A percentile compares a stretch with the other conserved stretches of the same genome.
Conservation (phyloP, 2,888 invertebrate species). For the Serrognathus titanus region DNA sequence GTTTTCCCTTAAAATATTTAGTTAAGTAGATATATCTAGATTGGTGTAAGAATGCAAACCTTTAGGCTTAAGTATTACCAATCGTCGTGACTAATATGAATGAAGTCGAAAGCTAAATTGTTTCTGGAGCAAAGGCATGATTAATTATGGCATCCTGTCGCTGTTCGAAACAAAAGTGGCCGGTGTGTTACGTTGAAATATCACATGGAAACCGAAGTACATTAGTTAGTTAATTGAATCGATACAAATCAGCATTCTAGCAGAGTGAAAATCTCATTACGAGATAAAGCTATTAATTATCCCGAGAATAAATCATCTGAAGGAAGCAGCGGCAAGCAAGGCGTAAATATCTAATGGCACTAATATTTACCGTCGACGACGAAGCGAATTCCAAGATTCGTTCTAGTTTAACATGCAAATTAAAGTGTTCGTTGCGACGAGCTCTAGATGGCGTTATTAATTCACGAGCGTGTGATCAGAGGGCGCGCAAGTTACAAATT, state of each 20-base stretch:
- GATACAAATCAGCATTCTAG: not conserved
- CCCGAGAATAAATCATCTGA: not conserved
- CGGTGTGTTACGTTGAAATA: no score
- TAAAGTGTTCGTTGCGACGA: constrained; percentile 1
- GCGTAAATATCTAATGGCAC: not conserved
- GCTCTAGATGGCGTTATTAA: constrained; percentile 1
- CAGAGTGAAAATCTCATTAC: not conserved
- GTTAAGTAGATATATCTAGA: no score
- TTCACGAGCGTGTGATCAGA: not conserved
- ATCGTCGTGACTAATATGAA: no score
- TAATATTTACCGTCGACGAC: not conserved
- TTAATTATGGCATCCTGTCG: no score
- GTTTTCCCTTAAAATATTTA: no score
- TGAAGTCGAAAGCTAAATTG: no score
- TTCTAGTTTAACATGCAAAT: constrained; percentile 1
- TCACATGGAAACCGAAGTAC: no score
- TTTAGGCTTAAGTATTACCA: no score
- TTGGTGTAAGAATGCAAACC: no score
- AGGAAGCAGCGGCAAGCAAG: not conserved
- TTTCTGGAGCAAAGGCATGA: no score
- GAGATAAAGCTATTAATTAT: not conserved
- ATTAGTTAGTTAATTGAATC: constrained; percentile 1
- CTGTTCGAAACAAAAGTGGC: no score
- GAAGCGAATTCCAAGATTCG: not conserved
- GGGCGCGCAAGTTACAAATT: constrained; percentile 3